Evolutionary conservation across 2,797 vertebrate species (phyloP).

Genomic region (Gambusia yucatana): DNA sequence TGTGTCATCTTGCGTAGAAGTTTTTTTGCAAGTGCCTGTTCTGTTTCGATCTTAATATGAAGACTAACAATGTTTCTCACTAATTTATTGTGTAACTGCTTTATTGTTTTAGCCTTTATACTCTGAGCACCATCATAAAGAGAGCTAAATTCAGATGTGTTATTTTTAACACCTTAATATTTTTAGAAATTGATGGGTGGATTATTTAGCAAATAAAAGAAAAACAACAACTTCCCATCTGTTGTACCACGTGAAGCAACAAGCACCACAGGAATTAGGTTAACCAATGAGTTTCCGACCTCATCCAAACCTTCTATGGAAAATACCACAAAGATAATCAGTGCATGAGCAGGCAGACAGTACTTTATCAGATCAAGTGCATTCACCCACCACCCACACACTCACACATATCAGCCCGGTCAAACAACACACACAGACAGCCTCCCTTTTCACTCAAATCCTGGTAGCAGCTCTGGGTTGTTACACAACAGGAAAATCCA

Average conservation of each 20-base stretch:
- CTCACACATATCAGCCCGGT: slow-evolving; percentile 13
- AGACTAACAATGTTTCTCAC: background rate
- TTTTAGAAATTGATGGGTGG: slow-evolving; percentile 2
- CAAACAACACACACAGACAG: slow-evolving; percentile 30
- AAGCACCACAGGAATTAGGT: background rate
- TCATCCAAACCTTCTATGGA: slow-evolving; percentile 27
- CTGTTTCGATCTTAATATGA: background rate
- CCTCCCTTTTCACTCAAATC: slow-evolving; percentile 45
- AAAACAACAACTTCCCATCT: background rate
- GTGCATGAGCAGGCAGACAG: slow-evolving; percentile 35
- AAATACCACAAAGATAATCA: slow-evolving; percentile 48
- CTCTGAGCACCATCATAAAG: background rate
- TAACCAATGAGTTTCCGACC: background rate
- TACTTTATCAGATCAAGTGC: slow-evolving; percentile 62
- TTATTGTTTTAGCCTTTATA: slow-evolving; percentile 1
- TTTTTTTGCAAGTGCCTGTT: background rate
- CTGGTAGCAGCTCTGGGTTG: slow-evolving; percentile 51
- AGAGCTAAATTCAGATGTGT: background rate
- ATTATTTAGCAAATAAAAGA: background rate
- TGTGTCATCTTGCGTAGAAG: slow-evolving; percentile 8
- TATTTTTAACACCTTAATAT: slow-evolving; percentile 9
- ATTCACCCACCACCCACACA: slow-evolving; percentile 35
- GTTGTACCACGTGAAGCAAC: background rate
- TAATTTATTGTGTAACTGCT: slow-evolving; percentile 1
- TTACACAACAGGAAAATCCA: slow-evolving; percentile 70